These are phyloP conservation scores for Pundamilia nyererei DNA, from an alignment of 2,113 vertebrate species.

Conservation along the genomic window DNA sequence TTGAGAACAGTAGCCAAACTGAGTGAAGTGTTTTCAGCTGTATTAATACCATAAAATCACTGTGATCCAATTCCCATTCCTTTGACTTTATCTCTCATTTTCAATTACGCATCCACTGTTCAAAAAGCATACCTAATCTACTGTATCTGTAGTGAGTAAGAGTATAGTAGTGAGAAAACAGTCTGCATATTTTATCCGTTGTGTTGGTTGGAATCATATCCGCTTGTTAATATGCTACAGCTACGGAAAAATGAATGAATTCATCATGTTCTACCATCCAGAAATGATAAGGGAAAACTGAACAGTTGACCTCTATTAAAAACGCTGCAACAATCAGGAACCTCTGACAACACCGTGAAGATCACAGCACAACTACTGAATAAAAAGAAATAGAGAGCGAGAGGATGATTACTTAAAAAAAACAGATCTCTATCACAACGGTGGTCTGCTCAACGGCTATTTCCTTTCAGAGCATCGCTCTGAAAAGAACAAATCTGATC, in stretches of 20 bases:
- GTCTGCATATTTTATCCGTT: not conserved
- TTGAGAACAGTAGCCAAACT: not conserved
- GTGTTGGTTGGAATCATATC: not conserved
- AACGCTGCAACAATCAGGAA: not conserved
- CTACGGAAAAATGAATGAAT: not conserved
- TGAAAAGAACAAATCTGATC: constrained; percentile 21
- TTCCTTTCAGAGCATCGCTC: not conserved
- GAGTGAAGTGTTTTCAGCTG: not conserved
- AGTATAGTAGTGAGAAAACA: not conserved
- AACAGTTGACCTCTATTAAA: constrained; percentile 17
- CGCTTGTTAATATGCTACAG: not conserved
- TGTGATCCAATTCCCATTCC: not conserved
- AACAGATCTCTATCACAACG: not conserved
- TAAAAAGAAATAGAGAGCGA: constrained; percentile 7
- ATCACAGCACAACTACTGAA: not conserved
- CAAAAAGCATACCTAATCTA: not conserved
- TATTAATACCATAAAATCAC: not conserved
- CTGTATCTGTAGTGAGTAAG: not conserved
- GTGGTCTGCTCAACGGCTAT: not conserved
- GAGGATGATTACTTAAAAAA: constrained; percentile 7
- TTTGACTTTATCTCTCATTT: not conserved
- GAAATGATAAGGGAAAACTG: not conserved
- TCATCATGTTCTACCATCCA: not conserved
- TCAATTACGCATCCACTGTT: not conserved
- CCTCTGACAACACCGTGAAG: not conserved